Evolutionary conservation across 2,113 vertebrate genomes (phyloP).

Genomic region (Peromyscus maniculatus): DNA sequence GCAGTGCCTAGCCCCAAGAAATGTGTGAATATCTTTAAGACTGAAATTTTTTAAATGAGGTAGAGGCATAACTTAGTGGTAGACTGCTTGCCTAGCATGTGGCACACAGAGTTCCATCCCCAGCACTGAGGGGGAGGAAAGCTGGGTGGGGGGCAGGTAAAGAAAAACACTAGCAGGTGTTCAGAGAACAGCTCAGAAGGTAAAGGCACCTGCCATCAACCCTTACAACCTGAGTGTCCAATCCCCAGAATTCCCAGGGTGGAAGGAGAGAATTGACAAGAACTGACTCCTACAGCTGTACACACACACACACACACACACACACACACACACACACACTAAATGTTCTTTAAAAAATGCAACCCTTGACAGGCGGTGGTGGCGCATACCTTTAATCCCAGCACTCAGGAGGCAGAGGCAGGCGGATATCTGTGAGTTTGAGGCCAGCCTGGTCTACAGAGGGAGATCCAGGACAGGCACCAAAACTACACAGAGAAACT

Average conservation of each 20-base stretch:
- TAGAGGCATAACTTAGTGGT: neutral
- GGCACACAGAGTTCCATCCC: neutral
- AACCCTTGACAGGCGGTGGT: neutral
- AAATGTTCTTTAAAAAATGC: neutral
- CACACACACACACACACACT: neutral
- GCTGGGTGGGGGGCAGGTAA: neutral
- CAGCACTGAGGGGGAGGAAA: neutral
- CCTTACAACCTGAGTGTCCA: neutral
- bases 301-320: neutral
- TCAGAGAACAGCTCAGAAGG: neutral
- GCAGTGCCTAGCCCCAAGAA: neutral
- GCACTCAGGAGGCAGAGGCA: too few relatives aligned
- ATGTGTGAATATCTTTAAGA: slow-evolving; percentile 6
- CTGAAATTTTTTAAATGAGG: neutral
- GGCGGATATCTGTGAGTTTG: too few relatives aligned
- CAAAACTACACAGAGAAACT: too few relatives aligned
- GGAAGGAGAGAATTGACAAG: neutral
- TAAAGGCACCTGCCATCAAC: neutral
- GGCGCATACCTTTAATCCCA: too few relatives aligned
- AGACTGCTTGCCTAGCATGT: neutral
- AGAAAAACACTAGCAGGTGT: neutral
- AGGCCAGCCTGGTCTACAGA: too few relatives aligned
- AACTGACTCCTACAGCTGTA: neutral
- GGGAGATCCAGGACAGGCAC: too few relatives aligned
- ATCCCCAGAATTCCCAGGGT: neutral